These are phyloP conservation scores for Catostomus latipinnis DNA, from an alignment of 2,797 vertebrate species.

Conservation along the genomic window DNA sequence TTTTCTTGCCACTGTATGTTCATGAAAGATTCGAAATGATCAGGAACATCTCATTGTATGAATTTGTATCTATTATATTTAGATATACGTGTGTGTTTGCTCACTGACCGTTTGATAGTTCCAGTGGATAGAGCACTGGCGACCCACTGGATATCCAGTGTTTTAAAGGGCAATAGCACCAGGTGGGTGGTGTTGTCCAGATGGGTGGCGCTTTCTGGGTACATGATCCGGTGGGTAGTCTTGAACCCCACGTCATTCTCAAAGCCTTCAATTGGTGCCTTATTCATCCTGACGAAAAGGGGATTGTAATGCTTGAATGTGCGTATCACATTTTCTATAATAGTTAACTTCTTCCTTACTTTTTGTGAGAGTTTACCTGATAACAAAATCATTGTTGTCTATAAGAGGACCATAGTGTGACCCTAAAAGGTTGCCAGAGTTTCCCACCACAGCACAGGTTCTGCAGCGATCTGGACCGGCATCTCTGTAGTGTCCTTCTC, in stretches of 20 bases:
- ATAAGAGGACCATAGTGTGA: constrained; percentile 71
- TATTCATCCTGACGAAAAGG: constrained; percentile 45
- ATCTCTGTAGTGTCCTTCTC: constrained; percentile 56
- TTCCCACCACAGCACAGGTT: constrained; percentile 79
- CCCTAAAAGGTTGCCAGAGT: constrained; percentile 76
- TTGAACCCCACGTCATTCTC: constrained; percentile 49
- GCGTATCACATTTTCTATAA: background rate
- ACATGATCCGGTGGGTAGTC: constrained; percentile 50
- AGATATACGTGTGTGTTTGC: background rate
- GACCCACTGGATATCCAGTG: constrained; percentile 89
- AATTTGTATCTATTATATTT: no score
- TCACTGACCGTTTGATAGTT: constrained; percentile 84
- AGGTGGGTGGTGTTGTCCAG: constrained; percentile 46
- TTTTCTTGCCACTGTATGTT: no score
- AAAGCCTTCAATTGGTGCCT: constrained; percentile 36
- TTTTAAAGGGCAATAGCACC: constrained; percentile 48
- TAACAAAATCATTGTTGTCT: constrained; percentile 68
- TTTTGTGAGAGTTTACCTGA: constrained; percentile 65
- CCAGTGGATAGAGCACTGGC: constrained; percentile 89
- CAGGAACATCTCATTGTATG: no score
- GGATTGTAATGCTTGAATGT: background rate
- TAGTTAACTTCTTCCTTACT: background rate
- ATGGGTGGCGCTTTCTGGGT: constrained; percentile 52
- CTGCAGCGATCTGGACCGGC: constrained; percentile 65
- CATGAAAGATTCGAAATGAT: no score